Percentiles rank a stretch among this genome's conserved stretches.
These are phyloP conservation scores for Porites cylindrica DNA, from an alignment of 92 coral and sea anemone species.

Conservation along the genomic window DNA sequence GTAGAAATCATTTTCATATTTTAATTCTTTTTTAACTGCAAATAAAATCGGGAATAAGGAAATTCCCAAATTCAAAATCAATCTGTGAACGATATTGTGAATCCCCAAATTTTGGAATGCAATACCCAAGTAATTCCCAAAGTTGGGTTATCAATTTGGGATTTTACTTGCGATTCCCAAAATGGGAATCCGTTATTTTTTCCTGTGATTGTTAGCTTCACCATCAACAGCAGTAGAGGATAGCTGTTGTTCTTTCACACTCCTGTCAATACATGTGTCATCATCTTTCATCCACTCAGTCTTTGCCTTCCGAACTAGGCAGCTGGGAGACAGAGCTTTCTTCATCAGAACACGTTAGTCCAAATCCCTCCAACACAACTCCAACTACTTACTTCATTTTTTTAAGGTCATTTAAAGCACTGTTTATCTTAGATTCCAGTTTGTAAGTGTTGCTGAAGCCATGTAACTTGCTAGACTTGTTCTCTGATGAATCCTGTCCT, in stretches of 20 bases:
- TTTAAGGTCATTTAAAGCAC: slow-evolving; percentile 34
- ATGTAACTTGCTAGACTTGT: slow-evolving; percentile 42
- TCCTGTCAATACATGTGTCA: not conserved
- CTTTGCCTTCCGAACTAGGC: not conserved
- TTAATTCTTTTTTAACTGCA: not conserved
- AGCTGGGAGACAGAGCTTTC: slow-evolving; percentile 14
- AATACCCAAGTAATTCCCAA: slow-evolving; percentile 22
- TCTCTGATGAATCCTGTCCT: slow-evolving; percentile 45
- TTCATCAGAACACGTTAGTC: slow-evolving; percentile 23
- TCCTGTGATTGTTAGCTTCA: no score
- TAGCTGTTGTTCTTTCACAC: not conserved
- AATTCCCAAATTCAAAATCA: slow-evolving; percentile 9
- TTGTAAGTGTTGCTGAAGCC: slow-evolving; percentile 59
- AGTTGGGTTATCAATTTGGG: slow-evolving; percentile 15
- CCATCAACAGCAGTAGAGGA: no score
- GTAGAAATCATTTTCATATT: no score
- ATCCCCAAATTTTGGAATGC: slow-evolving; percentile 11
- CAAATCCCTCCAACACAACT: slow-evolving; percentile 58
- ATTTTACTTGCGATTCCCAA: slow-evolving; percentile 17
- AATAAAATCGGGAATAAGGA: not conserved
- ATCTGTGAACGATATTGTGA: slow-evolving; percentile 5
- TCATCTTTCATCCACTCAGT: slow-evolving; percentile 31
- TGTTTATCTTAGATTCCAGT: slow-evolving; percentile 41
- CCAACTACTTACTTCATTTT: slow-evolving; percentile 53
- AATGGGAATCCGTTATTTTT: not conserved